phyloP scores from a whole-genome alignment of 2,888 invertebrate species.

The Smittia aterrima region DNA sequence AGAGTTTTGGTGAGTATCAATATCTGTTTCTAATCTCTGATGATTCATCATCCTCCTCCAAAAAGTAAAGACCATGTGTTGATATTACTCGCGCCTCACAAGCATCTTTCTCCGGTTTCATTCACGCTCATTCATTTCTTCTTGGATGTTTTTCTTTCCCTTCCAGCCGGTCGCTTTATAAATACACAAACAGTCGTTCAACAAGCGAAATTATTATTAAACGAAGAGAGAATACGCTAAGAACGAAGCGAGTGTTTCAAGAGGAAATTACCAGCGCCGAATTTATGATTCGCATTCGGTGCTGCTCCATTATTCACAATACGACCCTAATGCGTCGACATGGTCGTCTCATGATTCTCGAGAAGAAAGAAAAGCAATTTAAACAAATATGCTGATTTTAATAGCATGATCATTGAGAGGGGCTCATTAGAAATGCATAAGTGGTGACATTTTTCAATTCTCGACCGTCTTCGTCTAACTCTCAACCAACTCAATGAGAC shows the following conservation, averaged over 20 bases:
- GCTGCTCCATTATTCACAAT: slow-evolving; percentile 16
- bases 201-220: slow-evolving; percentile 12
- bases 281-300: neutral
- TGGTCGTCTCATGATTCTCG: too few species aligned
- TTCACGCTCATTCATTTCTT: neutral
- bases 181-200: slow-evolving; percentile 2
- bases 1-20: slow-evolving; percentile 86
- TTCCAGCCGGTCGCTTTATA: slow-evolving; percentile 3
- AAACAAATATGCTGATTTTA: too few species aligned
- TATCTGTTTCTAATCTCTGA: slow-evolving; percentile 32
- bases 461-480: too few species aligned
- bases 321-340: too few species aligned
- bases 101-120: neutral
- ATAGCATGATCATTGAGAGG: neutral
- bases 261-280: slow-evolving; percentile 26
- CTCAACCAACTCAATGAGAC: neutral
- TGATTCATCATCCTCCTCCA: neutral
- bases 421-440: slow-evolving; percentile 1
- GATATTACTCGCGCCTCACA: neutral
- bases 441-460: neutral
- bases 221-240: neutral
- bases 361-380: too few species aligned
- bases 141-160: neutral
- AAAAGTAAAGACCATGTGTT: slow-evolving; percentile 4
- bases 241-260: neutral